phyloP scores from a whole-genome alignment of 2,113 vertebrate genomes.

The Mirza zaza region DNA sequence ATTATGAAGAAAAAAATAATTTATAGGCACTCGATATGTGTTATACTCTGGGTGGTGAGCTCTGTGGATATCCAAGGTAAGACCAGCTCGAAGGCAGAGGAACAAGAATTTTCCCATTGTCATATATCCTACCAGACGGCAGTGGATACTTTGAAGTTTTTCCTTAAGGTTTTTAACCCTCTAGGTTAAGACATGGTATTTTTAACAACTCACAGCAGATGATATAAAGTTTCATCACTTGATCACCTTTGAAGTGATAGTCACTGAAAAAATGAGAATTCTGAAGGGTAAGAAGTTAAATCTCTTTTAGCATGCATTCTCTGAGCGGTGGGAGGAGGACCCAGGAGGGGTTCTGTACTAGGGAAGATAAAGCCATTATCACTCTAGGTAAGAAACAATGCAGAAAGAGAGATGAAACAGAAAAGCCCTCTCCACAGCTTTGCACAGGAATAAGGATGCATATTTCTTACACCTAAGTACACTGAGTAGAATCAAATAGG shows the following conservation, averaged over 20 bases:
- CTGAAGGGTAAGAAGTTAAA: neutral
- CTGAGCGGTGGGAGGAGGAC: neutral
- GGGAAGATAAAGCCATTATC: neutral
- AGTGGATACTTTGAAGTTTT: neutral
- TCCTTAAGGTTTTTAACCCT: neutral
- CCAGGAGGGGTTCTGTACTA: neutral
- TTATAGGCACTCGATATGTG: neutral
- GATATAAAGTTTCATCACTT: neutral
- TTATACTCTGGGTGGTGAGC: neutral
- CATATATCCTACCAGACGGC: neutral
- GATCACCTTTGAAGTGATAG: neutral
- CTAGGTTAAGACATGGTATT: neutral
- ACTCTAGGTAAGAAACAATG: neutral
- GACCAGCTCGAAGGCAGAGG: neutral
- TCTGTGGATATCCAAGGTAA: neutral
- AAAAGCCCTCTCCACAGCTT: neutral
- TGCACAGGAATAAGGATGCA: neutral
- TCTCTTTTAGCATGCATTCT: neutral
- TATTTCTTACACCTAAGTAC: neutral
- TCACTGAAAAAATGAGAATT: neutral
- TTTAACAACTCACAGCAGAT: neutral
- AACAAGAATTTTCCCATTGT: neutral
- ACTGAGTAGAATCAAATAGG: neutral
- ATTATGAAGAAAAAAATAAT: neutral
- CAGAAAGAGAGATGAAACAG: neutral